Evolutionary conservation across 2,797 vertebrate species (phyloP), one percentile per base, ranked within the genome.

Genomic region (Phylloscopus collybita): DNA sequence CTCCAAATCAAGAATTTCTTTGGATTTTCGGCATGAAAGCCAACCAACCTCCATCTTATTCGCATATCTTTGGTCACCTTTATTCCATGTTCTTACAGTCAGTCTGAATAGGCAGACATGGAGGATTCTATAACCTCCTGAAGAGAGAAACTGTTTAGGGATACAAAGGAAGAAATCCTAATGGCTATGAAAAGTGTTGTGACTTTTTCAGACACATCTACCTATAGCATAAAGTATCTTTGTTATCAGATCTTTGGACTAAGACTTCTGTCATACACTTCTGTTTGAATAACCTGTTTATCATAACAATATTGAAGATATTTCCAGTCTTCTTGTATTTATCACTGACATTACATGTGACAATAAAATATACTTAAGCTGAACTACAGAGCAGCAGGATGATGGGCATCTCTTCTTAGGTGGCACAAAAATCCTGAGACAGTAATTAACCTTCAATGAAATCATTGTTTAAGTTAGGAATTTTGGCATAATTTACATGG

Each of bases 21-120:
- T 56, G 4, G 7, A 45, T 60, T 90, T 84, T 79, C 32, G 47
- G 5, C 20, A 25, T 9, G 30, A 82, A 50, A 88, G 13, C 3
- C 21, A 69, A 22, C 1, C 15, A 65, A 22, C 1, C 6, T 34
- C 32, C 29, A 50, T 29, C n/a, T 60, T 75, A 60, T 32, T 59
- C 1, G 0, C 5, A 6, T 16, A 10, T 22, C 20, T 81, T 78
- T 86, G 2, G 13, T 51, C n/a, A 51, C 6, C 0, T 3, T 51
- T 65, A 30, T 67, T 86, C 51, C 8, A 16, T 36, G 21, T 3
- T 40, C 40, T 72, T 56, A 44, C 10, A 53, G 14, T 6, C 56
- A 42, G 23, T 23, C 30, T 70, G 21, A 62, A 44, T 17, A 91
- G 19, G 16, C 4, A 89, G 34, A 16, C 26, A 17, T 3, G 62